Percentiles rank a stretch among this genome's conserved stretches.
Evolutionary conservation across 2,888 invertebrate genomes (phyloP).

Genomic region (Drosophila tanythrix): DNA sequence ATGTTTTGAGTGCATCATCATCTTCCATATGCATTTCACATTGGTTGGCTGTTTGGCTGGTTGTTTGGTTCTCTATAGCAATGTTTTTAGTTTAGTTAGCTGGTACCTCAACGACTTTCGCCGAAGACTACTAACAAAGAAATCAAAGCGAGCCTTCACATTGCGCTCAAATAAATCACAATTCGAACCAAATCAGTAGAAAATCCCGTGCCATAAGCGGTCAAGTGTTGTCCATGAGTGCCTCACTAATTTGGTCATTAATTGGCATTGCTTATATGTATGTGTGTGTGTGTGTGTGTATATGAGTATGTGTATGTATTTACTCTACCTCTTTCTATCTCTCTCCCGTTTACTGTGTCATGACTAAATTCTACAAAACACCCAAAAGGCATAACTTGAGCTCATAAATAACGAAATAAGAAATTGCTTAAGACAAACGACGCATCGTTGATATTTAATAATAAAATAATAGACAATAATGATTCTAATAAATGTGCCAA

Average conservation of each 20-base stretch:
- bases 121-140: constrained; percentile 66
- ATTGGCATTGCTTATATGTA: constrained; percentile 73
- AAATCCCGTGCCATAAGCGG: constrained; percentile 77
- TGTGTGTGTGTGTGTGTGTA: constrained; percentile 24
- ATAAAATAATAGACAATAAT: constrained; percentile 57
- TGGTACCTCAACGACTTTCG: constrained; percentile 60
- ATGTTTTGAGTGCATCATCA: constrained; percentile 45
- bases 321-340: constrained; percentile 18
- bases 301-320: constrained; percentile 20
- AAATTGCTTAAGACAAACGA: constrained; percentile 74
- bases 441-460: constrained; percentile 64
- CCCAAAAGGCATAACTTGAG: constrained; percentile 79
- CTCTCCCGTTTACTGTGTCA: constrained; percentile 40
- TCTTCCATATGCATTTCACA: constrained; percentile 66
- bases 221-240: constrained; percentile 79
- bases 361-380: constrained; percentile 72
- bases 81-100: constrained; percentile 6
- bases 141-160: constrained; percentile 76
- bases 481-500: constrained; percentile 77
- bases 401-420: constrained; percentile 75
- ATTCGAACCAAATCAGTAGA: constrained; percentile 80
- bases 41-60: neutral
- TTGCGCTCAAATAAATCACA: constrained; percentile 76
- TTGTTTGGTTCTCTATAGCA: constrained; percentile 52
- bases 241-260: constrained; percentile 80